Evolutionary conservation across 2,888 invertebrate species (phyloP), one percentile per base, ranked within the genome.

Genomic region (Scaptomyza flava): DNA sequence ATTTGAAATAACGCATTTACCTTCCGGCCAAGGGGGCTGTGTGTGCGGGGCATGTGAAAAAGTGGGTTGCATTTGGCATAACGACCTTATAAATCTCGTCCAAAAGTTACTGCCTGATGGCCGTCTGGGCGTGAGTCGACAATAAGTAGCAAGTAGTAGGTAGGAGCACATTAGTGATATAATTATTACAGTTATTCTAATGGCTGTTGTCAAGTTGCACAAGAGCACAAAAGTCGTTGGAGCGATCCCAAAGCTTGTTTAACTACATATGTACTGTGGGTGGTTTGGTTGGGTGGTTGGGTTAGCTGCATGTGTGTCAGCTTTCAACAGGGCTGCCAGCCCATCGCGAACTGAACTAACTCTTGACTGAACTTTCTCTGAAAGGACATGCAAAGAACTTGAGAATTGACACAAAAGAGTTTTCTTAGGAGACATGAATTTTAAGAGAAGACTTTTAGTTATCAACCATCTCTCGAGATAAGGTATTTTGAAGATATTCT

Each of bases 1-100:
- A 83, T 86, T 80, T 68, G 54, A 83, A 79, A 83, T 81, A 83
- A 77, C 81, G 74, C 68, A 74, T 86, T 82, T 68, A 79, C 81
- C 86, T 86, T 81, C 70, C 83, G 79, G 82, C 66, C 64, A 60
- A 12, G 27, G 27, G n/a, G n/a, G n/a, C n/a, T 6, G 27, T 0
- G 27, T 27, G 27, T 27, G 27, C 6, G 27, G 1, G 23, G 23
- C 23, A 23, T 23, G 23, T 23, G 38, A n/a, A 9, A n/a, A 17
- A 30, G 41, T 12, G 9, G 14, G 14, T 27, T 63, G 64, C 52
- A 33, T 11, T 14, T 63, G 66, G 42, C 34, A 12, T 6, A 9
- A 38, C 42, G 58, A 23, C 38, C 9, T 38, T 54, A 65, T 63
- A 69, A 69, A 62, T 70, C 59, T 52, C 23, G 17, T 27, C 14